Base-by-base conservation (phyloP, 1,140 invertebrate genomes). In the Drosophila subpulchrella region DNA sequence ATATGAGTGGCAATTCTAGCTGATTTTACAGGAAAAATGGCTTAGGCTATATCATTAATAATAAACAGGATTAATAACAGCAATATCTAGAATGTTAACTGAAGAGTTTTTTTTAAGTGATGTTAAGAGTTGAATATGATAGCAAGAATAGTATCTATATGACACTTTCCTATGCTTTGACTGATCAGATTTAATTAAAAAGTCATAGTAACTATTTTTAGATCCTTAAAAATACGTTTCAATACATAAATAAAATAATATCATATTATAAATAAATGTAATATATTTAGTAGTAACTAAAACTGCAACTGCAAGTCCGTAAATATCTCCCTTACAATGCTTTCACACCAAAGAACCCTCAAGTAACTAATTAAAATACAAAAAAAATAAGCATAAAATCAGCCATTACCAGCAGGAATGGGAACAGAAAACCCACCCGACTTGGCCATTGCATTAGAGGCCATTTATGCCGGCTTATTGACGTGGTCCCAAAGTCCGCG, bases 401-500 rank as follows among this genome's bases (percentile, higher is more conserved):
- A 17, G 24, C 13, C 15, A 48, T 62, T 63, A 39, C 5, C 59
- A 41, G 10, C 63, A 41, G 32, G 13, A 10, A 20, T 38, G 3
- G 1, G 24, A 4, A n/a, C 13, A 11, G 11, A n/a, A 36, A 58
- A 65, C 17, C 38, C 47, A 67, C 66, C 50, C 62, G 4, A 0
- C 10, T 41, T 10, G 27, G 15, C 27, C 68, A 17, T 34, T 68
- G 70, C 82, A 75, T 81, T 86, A 70, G 61, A 72, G 65, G 74
- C 78, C 68, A 88, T 86, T 86, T 78, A 82, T 71, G 71, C 65
- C 70, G 60, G 77, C 78, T 74, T 85, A 86, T 85, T 86, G 81
- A 81, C 77, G 75, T 78, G 82, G 27, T 61, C 50, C 34, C 48
- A 53, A 66, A 58, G 46, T 32, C 61, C 60, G 27, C 50, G 38